Evolutionary conservation across 2,888 invertebrate genomes (phyloP), one percentile per base, ranked within the genome.

Genomic region (Chrysolina haemoptera): DNA sequence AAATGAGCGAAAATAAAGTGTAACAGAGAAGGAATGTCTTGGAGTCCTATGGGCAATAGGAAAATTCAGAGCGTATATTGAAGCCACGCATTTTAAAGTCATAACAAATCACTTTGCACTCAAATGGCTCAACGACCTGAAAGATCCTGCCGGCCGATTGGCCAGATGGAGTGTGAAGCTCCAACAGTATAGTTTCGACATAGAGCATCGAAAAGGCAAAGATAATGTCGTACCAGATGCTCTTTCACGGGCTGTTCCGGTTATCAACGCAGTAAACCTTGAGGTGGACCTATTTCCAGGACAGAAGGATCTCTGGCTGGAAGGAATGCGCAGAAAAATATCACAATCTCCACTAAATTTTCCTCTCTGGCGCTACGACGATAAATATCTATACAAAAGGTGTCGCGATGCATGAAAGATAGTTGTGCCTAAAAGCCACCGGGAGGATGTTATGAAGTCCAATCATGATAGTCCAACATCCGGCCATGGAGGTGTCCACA

Each of bases 71-170:
- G 43, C 73, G 4, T 78, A 75, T 48, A n/a, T 78, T 9, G 78
- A 78, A 71, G 76, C 76, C 1, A 65, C 75, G 22, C 41, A 64
- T 20, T 76, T 78, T 14, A 72, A 68, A 27, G 84, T 72, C 3
- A 27, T 76, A 3, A 74, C 71, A 1, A 74, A 78, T 53, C 74
- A 74, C 70, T 18, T 41, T 22, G 18, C 41, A 41, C 22, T 62
- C 11, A 20, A 62, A 14, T 69, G 69, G 62, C 35, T 69, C 4
- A 59, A 69, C 11, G 62, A 69, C n/a, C n/a, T 69, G 27, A 69
- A 62, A 50, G 48, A 69, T 43, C 62, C 48, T 12, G 18, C 40
- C 14, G 76, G 74, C 46, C 73, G 70, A 18, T 48, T 76, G 20
- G 65, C 48, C 35, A 48, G 70, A 53, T 70, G 65, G 55, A 50